phyloP scores from a whole-genome alignment of 2,113 vertebrate species.

The Isurus oxyrinchus region DNA sequence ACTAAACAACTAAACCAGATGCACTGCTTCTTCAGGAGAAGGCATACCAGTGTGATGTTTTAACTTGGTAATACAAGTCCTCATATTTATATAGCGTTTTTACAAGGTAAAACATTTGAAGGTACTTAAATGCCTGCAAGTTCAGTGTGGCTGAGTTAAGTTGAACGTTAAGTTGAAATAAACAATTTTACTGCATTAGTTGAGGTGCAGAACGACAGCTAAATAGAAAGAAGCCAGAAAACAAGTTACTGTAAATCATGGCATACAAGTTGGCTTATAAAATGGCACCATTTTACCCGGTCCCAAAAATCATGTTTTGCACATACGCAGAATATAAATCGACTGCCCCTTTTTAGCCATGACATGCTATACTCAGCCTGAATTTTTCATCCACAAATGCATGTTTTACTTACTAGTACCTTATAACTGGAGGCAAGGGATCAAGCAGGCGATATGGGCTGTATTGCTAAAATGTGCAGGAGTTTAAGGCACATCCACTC shows the following conservation, averaged over 20 bases:
- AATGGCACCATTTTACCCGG: too few relatives aligned
- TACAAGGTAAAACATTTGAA: background rate
- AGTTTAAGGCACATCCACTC: too few relatives aligned
- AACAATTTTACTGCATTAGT: background rate
- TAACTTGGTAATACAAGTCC: background rate
- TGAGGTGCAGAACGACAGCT: background rate
- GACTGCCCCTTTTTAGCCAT: too few relatives aligned
- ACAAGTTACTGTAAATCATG: background rate
- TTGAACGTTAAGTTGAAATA: background rate
- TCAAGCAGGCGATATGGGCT: too few relatives aligned
- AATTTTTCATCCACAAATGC: too few relatives aligned
- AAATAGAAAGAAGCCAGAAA: background rate
- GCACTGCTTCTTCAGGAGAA: background rate
- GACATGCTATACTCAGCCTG: too few relatives aligned
- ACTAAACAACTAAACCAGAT: background rate
- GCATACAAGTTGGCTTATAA: too few relatives aligned
- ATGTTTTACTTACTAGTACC: too few relatives aligned
- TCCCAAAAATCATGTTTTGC: too few relatives aligned
- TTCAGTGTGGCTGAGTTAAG: background rate
- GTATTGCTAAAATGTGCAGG: too few relatives aligned
- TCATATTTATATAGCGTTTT: background rate
- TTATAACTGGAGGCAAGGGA: too few relatives aligned
- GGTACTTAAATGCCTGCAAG: background rate
- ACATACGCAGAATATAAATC: too few relatives aligned
- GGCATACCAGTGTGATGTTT: background rate